Evolutionary conservation across 2,113 vertebrate genomes (phyloP).

Genomic region (Aldabrachelys gigantea): DNA sequence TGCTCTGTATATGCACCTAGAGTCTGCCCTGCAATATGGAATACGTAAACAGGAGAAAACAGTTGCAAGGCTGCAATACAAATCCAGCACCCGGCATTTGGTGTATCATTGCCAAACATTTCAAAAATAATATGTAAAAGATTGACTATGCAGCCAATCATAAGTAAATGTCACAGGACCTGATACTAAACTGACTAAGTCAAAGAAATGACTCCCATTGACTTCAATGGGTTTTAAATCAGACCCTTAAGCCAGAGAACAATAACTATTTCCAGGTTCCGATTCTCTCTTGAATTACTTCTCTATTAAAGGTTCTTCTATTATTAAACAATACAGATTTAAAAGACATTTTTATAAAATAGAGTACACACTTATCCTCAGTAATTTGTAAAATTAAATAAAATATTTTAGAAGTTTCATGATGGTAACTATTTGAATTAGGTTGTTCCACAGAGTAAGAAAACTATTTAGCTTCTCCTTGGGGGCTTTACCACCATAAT

Average conservation of each 20-base stretch:
- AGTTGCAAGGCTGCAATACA: slow-evolving; percentile 16
- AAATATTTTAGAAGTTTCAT: slow-evolving; percentile 25
- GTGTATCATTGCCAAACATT: slow-evolving; percentile 15
- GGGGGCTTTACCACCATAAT: background rate
- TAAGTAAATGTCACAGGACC: slow-evolving; percentile 1
- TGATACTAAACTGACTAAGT: background rate
- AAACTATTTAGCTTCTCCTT: slow-evolving; percentile 3
- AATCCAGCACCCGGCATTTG: slow-evolving; percentile 20
- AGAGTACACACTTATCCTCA: slow-evolving; percentile 38
- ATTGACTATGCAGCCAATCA: slow-evolving; percentile 13
- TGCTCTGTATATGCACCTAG: background rate
- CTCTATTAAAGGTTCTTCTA: slow-evolving; percentile 19
- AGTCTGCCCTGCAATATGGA: background rate
- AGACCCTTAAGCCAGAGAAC: background rate
- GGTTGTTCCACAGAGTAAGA: slow-evolving; percentile 4
- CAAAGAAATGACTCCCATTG: background rate
- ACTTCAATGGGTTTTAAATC: background rate
- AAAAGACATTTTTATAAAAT: slow-evolving; percentile 33
- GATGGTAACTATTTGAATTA: slow-evolving; percentile 34
- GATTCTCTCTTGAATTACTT: background rate
- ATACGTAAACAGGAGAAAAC: slow-evolving; percentile 33
- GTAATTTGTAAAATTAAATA: slow-evolving; percentile 49
- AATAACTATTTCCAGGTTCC: slow-evolving; percentile 11
- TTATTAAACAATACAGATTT: slow-evolving; percentile 41
- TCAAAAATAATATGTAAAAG: background rate